Percentiles rank a stretch among this genome's conserved stretches.
Evolutionary conservation across 2,888 invertebrate species (phyloP).

Genomic region (Caenorhabditis panamensis): DNA sequence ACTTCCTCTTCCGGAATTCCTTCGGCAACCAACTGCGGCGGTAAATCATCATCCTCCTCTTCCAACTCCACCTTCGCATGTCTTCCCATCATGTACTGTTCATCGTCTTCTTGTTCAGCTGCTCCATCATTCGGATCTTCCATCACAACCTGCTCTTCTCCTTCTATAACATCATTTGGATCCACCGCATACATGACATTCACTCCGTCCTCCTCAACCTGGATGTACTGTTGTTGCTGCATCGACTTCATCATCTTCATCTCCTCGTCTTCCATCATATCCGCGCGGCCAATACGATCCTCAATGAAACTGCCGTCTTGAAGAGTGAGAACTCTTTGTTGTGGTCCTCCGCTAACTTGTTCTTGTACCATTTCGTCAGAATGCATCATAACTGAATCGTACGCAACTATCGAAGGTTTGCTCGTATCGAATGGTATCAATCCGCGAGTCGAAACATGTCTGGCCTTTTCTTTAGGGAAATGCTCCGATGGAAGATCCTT

Average conservation of each 20-base stretch:
- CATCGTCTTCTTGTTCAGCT: not conserved
- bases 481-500: conserved; percentile 62
- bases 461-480: conserved; percentile 58
- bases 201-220: conserved; percentile 50
- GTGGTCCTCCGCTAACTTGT: conserved; percentile 1
- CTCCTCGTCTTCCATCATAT: conserved; percentile 47
- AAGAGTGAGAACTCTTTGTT: conserved; percentile 43
- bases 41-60: conserved; percentile 47
- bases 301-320: conserved; percentile 41
- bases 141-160: conserved; percentile 26
- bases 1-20: conserved; percentile 41
- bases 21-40: conserved; percentile 56
- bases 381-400: conserved; percentile 23
- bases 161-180: conserved; percentile 37
- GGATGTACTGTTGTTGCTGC: conserved; percentile 47
- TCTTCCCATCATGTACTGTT: conserved; percentile 20
- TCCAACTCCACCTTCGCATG: conserved; percentile 23
- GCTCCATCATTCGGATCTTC: conserved; percentile 12
- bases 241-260: conserved; percentile 25
- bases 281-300: conserved; percentile 42
- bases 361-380: conserved; percentile 20
- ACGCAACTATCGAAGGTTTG: conserved; percentile 10
- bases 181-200: conserved; percentile 52
- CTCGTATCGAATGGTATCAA: conserved; percentile 19
- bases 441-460: conserved; percentile 52